Base-by-base conservation (phyloP, 2,797 vertebrate species). In the Australoheros facetus region DNA sequence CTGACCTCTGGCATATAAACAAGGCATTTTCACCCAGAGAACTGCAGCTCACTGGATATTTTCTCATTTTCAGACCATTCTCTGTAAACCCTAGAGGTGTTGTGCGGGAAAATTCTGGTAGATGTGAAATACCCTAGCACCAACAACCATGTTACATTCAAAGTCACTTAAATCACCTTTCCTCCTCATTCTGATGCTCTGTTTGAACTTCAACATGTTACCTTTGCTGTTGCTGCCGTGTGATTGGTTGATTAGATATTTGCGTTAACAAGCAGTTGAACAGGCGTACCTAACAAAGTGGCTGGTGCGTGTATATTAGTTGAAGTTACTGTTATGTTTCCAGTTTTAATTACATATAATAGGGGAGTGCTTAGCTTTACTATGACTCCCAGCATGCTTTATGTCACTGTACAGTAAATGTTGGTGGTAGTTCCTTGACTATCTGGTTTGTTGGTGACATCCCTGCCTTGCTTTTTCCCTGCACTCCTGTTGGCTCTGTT, bases 381-480 rank as follows among this genome's bases (percentile, higher is more conserved):
- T 71, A 42, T 13, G n/a, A 53, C 79, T 91, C 90, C 87, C 89
- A 91, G 91, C 91, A 94, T 94, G 92, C 89, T 80, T 73, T 71
- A 28, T 59, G 62, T 89, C 28, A 76, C 14, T 81, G 84, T 80
- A 59, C 59, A 73, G 60, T 89, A 78, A 76, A 64, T 80, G 80
- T 87, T 85, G 83, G 78, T 90, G 82, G 30, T 75, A 42, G 32
- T 57, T 82, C 77, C 73, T 85, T 13, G 54, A 72, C 76, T 79
- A 81, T 79, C 66, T 56, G 81, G 78, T 88, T 69, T 69, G 64
- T 69, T 89, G 86, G 85, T 94, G 89, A 93, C 87, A 81, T 86
- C 62, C 72, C 73, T 81, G n/a, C 87, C 88, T 84, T 85, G 78
- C 77, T 82, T 75, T 84, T 80, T 37, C 83, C 89, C 80, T 58